Evolutionary conservation across 2,888 invertebrate genomes (phyloP).

Genomic region (Halictus ligatus): DNA sequence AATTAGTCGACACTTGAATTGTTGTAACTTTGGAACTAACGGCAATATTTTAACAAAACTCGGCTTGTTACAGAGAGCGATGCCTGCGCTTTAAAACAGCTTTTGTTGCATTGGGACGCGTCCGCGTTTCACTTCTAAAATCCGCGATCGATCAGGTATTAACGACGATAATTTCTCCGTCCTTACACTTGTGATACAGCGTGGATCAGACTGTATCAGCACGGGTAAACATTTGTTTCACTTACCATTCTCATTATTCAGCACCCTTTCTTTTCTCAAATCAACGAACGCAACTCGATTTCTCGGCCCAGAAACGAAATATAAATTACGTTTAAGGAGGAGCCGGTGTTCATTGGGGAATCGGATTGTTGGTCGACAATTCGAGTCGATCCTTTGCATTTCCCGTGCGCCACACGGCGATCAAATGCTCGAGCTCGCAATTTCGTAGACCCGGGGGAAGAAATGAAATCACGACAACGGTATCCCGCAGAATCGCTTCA

Average conservation of each 20-base stretch:
- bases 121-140: no score
- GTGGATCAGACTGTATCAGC: neutral
- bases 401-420: neutral
- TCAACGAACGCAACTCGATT: no score
- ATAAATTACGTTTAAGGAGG: neutral
- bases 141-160: no score
- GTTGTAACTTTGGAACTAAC: neutral
- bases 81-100: neutral
- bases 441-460: constrained; percentile 20
- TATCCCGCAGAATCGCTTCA: constrained; percentile 36
- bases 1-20: neutral
- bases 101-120: neutral
- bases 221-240: neutral
- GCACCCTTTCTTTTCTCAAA: no score
- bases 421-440: constrained; percentile 19
- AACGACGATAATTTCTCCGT: neutral
- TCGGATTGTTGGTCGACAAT: constrained; percentile 4
- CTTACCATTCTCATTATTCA: no score
- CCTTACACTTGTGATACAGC: neutral
- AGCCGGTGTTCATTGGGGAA: neutral
- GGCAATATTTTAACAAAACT: neutral
- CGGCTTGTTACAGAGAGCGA: no score
- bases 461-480: constrained; percentile 39
- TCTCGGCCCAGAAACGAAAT: neutral
- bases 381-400: neutral